phyloP scores from a whole-genome alignment of 30 jellyfish, hydroid and myxozoan genomes.

The Phacellophora camtschatica region DNA sequence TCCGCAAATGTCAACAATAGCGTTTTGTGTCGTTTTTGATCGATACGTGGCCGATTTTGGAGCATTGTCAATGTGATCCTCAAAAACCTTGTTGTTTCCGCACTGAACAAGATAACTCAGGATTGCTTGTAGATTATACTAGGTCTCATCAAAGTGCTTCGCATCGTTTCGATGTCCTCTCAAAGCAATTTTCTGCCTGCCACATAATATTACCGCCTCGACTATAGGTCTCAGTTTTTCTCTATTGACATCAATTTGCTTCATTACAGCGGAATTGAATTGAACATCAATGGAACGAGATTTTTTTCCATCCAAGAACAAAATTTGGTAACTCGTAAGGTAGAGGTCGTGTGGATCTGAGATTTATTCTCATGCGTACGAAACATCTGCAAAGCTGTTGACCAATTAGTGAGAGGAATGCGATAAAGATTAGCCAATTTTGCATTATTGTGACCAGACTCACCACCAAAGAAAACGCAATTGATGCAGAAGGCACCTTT shows the following conservation, averaged over 20 bases:
- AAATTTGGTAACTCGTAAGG: not conserved
- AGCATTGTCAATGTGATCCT: conserved; percentile 38
- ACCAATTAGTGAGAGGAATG: conserved; percentile 14
- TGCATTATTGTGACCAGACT: conserved; percentile 8
- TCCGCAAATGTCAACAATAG: conserved; percentile 36
- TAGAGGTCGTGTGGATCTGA: conserved; percentile 11
- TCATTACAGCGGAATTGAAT: not conserved
- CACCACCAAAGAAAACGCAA: conserved; percentile 63
- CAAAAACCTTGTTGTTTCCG: not conserved
- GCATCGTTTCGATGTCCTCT: conserved; percentile 39
- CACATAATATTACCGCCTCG: conserved; percentile 49
- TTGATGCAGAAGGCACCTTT: conserved; percentile 75
- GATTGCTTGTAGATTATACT: not conserved
- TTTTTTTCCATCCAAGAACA: not conserved
- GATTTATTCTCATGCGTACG: conserved; percentile 4
- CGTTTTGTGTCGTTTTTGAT: conserved; percentile 69
- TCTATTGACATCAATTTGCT: conserved; percentile 7
- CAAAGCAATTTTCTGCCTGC: conserved; percentile 41
- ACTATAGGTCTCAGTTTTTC: conserved; percentile 37
- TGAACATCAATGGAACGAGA: not conserved
- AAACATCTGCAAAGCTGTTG: conserved; percentile 19
- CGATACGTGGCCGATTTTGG: conserved; percentile 58
- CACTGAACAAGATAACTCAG: not conserved
- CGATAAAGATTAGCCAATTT: conserved; percentile 7
- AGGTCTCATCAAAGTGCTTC: not conserved